Conservation (phyloP, 2,888 invertebrate species). For the Dasysyrphus albostriatus region DNA sequence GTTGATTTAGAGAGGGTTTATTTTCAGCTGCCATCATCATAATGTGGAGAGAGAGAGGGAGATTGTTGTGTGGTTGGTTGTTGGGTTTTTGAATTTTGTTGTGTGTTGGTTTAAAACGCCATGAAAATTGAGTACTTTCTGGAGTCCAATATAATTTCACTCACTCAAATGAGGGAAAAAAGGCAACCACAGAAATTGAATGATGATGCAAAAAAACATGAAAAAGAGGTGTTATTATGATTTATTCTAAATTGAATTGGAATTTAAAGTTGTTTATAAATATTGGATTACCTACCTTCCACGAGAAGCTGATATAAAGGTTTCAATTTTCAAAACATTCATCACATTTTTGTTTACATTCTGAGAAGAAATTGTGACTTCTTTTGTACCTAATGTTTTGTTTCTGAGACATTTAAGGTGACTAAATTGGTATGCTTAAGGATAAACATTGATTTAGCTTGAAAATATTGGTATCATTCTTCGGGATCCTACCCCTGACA, state of each 20-base stretch:
- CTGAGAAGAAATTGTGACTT: neutral
- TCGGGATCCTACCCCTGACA: too few relatives aligned
- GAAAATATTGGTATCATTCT: too few relatives aligned
- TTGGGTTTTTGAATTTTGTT: constrained; percentile 2
- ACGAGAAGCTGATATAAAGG: constrained; percentile 4
- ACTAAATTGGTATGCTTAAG: too few relatives aligned
- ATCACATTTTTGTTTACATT: constrained; percentile 7
- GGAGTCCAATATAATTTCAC: constrained; percentile 28
- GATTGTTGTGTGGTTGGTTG: constrained; percentile 62
- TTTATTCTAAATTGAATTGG: constrained; percentile 30
- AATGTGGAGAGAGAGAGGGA: constrained; percentile 26
- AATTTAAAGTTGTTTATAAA: constrained; percentile 30
- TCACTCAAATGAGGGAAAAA: neutral
- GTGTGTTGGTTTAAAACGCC: constrained; percentile 13
- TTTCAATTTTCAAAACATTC: constrained; percentile 37
- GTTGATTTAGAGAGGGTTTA: constrained; percentile 66
- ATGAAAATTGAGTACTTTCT: constrained; percentile 29
- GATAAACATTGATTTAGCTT: too few relatives aligned
- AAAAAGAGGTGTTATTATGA: constrained; percentile 37
- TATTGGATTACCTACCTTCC: constrained; percentile 11
- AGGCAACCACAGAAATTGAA: neutral
- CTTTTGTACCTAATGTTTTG: neutral
- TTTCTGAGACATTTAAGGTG: neutral
- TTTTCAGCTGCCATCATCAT: constrained; percentile 63
- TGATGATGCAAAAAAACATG: constrained; percentile 27